phyloP scores from a whole-genome alignment of 2,797 vertebrate genomes.

The Neostethus bicornis region DNA sequence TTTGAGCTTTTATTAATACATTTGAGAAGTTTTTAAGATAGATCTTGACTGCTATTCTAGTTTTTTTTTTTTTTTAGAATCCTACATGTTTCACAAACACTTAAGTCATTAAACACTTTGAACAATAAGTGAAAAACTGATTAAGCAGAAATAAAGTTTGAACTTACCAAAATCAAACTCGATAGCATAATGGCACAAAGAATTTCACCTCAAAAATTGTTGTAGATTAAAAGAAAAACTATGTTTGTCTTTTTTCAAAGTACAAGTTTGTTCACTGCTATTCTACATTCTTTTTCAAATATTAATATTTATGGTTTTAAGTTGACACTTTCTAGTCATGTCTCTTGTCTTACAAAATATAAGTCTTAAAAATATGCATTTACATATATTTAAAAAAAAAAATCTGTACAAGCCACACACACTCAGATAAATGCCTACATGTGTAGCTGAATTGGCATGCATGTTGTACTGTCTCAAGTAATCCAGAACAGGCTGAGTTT shows the following conservation, averaged over 20 bases:
- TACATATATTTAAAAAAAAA: no score
- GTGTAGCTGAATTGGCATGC: slow-evolving; percentile 42
- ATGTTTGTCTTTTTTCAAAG: no score
- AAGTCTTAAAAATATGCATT: slow-evolving; percentile 34
- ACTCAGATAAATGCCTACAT: slow-evolving; percentile 22
- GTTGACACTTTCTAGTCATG: slow-evolving; percentile 15
- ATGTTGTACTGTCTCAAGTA: slow-evolving; percentile 51
- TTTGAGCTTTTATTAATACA: no score
- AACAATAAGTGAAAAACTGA: neutral
- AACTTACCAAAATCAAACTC: slow-evolving; percentile 18
- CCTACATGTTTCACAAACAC: slow-evolving; percentile 8
- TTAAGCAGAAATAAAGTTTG: slow-evolving; percentile 32
- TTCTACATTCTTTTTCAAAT: no score
- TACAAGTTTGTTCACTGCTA: no score
- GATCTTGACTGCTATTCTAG: no score
- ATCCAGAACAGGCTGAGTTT: slow-evolving; percentile 55
- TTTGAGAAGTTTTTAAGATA: no score
- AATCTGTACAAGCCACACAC: slow-evolving; percentile 39
- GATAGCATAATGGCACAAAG: slow-evolving; percentile 12
- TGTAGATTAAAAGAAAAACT: no score
- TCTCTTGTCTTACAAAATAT: slow-evolving; percentile 31
- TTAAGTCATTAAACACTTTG: slow-evolving; percentile 3
- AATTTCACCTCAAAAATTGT: slow-evolving; percentile 34
- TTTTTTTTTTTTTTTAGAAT: neutral
- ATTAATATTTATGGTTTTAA: slow-evolving; percentile 35